These are phyloP conservation scores for Phania funesta DNA, from an alignment of 2,888 invertebrate species.

Conservation along the genomic window DNA sequence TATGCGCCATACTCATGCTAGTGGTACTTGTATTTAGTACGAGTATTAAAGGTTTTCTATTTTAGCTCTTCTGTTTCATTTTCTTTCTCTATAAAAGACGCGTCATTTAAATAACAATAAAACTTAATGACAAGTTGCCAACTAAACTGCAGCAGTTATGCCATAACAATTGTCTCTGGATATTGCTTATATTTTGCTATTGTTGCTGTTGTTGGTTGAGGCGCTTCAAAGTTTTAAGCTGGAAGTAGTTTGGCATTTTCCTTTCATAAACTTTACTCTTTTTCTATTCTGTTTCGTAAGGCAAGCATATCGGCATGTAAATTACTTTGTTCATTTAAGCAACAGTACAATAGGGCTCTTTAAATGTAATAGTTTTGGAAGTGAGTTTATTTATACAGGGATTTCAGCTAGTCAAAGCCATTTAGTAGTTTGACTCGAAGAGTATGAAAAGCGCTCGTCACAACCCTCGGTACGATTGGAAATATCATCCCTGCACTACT, in stretches of 20 bases:
- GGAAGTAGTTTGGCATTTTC: conserved; percentile 13
- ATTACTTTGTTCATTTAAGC: not conserved
- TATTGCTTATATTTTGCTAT: conserved; percentile 18
- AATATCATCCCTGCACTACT: too few relatives aligned
- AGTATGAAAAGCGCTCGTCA: too few relatives aligned
- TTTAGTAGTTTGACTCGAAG: too few relatives aligned
- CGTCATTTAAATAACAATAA: conserved; percentile 79
- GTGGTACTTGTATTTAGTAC: not conserved
- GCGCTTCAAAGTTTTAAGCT: not conserved
- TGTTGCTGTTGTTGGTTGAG: conserved; percentile 1
- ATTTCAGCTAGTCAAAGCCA: too few relatives aligned
- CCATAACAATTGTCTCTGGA: conserved; percentile 59
- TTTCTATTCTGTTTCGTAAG: not conserved
- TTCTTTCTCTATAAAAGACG: conserved; percentile 56
- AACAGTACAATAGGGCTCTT: not conserved
- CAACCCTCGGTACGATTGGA: too few relatives aligned
- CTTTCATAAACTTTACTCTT: not conserved
- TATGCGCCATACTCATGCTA: not conserved
- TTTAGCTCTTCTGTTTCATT: not conserved
- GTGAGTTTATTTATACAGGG: not conserved
- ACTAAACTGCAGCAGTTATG: conserved; percentile 66
- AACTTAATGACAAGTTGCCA: conserved; percentile 73
- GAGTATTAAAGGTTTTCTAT: conserved; percentile 19
- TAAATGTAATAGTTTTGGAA: not conserved
- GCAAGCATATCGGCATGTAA: not conserved